These are phyloP conservation scores for Penaeus japonicus DNA, from an alignment of 1,140 invertebrate species.

Conservation along the genomic window DNA sequence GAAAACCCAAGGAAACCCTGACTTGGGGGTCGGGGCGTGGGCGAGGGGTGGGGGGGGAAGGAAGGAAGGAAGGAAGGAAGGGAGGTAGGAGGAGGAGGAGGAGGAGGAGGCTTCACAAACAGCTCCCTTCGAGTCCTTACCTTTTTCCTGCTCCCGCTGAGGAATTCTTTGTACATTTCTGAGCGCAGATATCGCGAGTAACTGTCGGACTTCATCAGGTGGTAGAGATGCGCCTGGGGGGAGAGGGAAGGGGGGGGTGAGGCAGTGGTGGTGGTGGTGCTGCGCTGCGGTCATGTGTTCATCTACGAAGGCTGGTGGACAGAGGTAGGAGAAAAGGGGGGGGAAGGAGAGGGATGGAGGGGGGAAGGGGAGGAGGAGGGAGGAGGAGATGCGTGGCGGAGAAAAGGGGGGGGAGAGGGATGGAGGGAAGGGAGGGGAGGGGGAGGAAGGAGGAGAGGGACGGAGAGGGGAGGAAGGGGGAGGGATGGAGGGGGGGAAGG, in stretches of 20 bases:
- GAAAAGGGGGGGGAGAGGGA: slow-evolving; percentile 62
- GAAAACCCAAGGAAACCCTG: no score
- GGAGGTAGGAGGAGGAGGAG: no score
- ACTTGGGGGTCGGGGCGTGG: no score
- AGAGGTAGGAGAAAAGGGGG: no score
- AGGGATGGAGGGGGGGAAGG: no score
- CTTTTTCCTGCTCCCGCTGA: slow-evolving; percentile 96
- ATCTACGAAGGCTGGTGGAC: no score
- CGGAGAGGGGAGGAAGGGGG: no score
- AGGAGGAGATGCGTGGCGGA: slow-evolving; percentile 31
- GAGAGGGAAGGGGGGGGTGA: slow-evolving; percentile 16
- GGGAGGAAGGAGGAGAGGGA: slow-evolving; percentile 16
- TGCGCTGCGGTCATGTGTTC: no score
- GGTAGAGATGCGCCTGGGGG: slow-evolving; percentile 94
- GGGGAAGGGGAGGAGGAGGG: slow-evolving; percentile 60
- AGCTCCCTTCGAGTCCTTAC: slow-evolving; percentile 66
- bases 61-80: not conserved
- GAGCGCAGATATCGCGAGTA: slow-evolving; percentile 97
- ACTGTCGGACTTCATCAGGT: slow-evolving; percentile 98
- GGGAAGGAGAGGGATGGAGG: not conserved
- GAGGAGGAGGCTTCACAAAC: no score
- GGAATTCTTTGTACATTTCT: slow-evolving; percentile 98
- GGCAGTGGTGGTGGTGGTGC: no score
- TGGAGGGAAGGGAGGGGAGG: no score
- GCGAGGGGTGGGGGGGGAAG: no score